A percentile compares a stretch with the other conserved stretches of the same genome.
These are phyloP conservation scores for Rhopalosiphum maidis DNA, from an alignment of 1,140 invertebrate species.

Conservation along the genomic window DNA sequence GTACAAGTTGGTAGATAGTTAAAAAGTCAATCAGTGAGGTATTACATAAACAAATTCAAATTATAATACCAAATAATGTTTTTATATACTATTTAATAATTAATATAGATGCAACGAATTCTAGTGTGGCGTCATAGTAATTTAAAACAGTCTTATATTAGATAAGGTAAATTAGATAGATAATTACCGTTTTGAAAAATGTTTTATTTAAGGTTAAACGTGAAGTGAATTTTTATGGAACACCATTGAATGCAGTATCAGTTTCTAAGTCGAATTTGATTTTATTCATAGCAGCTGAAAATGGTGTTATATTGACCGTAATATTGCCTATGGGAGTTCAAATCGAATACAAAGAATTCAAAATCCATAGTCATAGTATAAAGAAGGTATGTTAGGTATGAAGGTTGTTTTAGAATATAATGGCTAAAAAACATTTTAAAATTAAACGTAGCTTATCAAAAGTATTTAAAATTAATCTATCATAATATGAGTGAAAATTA, in stretches of 20 bases:
- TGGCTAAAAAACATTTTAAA: neutral
- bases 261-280: slow-evolving; percentile 77
- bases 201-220: slow-evolving; percentile 61
- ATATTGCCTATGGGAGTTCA: slow-evolving; percentile 81
- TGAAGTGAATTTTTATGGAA: slow-evolving; percentile 63
- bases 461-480: no score
- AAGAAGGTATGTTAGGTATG: neutral
- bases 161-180: neutral
- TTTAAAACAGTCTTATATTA: neutral
- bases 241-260: slow-evolving; percentile 67
- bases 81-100: neutral
- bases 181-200: neutral
- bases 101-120: neutral
- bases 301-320: slow-evolving; percentile 77
- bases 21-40: neutral
- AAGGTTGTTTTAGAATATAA: neutral
- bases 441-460: no score
- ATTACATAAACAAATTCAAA: neutral
- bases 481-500: no score
- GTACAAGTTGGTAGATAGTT: neutral
- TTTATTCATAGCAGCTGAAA: slow-evolving; percentile 77
- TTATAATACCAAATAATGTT: neutral
- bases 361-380: slow-evolving; percentile 73
- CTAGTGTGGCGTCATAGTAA: neutral
- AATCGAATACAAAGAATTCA: slow-evolving; percentile 72